phyloP scores from a whole-genome alignment of 2,113 vertebrate genomes.

The Artemisiospiza belli region DNA sequence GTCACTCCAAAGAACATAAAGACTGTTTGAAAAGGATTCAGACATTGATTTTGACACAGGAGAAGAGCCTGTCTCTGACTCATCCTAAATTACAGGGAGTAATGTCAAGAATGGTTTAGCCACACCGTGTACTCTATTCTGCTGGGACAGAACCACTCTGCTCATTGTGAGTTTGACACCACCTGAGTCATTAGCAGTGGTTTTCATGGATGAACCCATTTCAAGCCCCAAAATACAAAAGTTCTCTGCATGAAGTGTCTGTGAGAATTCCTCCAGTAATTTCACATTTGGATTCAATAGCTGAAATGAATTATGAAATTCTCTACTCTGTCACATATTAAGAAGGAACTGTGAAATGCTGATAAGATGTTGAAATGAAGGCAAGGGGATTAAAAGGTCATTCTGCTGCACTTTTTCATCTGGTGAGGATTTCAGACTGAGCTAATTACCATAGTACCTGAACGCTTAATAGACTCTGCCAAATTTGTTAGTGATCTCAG shows the following conservation, averaged over 20 bases:
- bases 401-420: neutral
- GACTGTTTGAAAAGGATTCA: neutral
- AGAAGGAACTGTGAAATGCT: neutral
- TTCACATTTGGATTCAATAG: neutral
- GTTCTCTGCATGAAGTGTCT: neutral
- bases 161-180: neutral
- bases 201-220: neutral
- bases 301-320: neutral
- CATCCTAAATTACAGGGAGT: neutral
- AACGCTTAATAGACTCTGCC: neutral
- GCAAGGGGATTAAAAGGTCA: slow-evolving; percentile 23
- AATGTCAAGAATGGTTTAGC: neutral
- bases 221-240: neutral
- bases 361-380: slow-evolving; percentile 8
- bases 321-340: neutral
- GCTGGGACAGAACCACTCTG: neutral
- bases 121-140: neutral
- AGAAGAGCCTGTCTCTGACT: neutral
- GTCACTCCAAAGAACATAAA: neutral
- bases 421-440: slow-evolving; percentile 10
- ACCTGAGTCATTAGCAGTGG: neutral
- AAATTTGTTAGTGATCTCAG: neutral
- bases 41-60: neutral
- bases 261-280: neutral
- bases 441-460: neutral